phyloP scores from a whole-genome alignment of 2,888 invertebrate species.

The Tenodera sinensis region DNA sequence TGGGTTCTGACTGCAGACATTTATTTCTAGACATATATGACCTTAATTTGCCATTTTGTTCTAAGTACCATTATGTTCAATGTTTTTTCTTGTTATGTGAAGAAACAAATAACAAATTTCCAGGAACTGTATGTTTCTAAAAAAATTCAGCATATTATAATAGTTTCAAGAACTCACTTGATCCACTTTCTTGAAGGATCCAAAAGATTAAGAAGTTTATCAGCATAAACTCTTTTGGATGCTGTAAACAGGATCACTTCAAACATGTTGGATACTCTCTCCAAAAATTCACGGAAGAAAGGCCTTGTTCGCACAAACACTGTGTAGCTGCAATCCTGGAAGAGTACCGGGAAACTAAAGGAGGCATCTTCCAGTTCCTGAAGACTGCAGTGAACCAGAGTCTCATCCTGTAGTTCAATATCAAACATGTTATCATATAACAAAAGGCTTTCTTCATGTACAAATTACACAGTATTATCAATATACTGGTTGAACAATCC shows the following conservation, averaged over 20 bases:
- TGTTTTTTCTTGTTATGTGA: background rate
- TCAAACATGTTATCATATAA: background rate
- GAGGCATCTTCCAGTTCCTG: slow-evolving; percentile 89
- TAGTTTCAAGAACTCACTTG: slow-evolving; percentile 53
- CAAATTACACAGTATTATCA: no score
- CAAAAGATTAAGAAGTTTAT: slow-evolving; percentile 84
- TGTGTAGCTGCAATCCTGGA: slow-evolving; percentile 84
- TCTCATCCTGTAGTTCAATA: slow-evolving; percentile 71
- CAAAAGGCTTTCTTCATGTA: background rate
- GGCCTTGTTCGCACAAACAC: slow-evolving; percentile 87
- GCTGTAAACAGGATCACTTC: slow-evolving; percentile 96
- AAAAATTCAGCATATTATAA: no score
- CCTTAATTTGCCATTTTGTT: background rate
- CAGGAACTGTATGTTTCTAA: no score
- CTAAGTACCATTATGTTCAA: background rate
- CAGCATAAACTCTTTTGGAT: slow-evolving; percentile 92
- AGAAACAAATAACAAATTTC: background rate
- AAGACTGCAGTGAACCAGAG: slow-evolving; percentile 90
- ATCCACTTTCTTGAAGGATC: slow-evolving; percentile 88
- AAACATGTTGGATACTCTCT: slow-evolving; percentile 79
- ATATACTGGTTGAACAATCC: no score
- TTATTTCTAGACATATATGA: background rate
- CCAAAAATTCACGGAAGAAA: slow-evolving; percentile 86
- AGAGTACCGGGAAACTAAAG: slow-evolving; percentile 84
- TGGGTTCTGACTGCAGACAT: no score